Evolutionary conservation across 2,797 vertebrate species (phyloP).

Genomic region (Forpus xanthops): DNA sequence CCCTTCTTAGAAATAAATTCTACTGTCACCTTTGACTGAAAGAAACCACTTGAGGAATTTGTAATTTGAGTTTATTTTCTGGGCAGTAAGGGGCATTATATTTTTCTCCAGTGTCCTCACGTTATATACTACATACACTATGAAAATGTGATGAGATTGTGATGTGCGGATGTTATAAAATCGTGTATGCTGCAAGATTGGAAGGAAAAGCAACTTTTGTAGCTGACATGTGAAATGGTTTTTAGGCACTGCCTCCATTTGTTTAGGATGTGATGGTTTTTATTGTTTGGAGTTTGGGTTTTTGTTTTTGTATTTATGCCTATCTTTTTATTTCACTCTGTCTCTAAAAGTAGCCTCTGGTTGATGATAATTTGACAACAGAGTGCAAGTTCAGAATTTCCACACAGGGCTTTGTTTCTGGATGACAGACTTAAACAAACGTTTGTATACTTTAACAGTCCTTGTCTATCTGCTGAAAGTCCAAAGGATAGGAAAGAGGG

Average conservation of each 20-base stretch:
- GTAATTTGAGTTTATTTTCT: neutral
- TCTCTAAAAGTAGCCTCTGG: neutral
- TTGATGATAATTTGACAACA: neutral
- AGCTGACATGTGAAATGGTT: neutral
- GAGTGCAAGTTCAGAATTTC: neutral
- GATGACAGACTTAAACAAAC: neutral
- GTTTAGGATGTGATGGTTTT: neutral
- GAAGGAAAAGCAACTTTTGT: neutral
- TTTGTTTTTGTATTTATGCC: neutral
- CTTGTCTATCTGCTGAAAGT: neutral
- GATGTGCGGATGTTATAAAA: neutral
- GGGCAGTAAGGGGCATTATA: neutral
- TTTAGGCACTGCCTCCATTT: neutral
- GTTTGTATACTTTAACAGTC: neutral
- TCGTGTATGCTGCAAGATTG: fast-evolving
- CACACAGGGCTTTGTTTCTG: neutral
- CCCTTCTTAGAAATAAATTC: neutral
- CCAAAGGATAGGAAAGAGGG: neutral
- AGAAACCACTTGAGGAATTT: neutral
- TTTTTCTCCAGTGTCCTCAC: neutral
- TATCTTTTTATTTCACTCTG: neutral
- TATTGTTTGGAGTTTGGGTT: neutral
- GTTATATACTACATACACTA: neutral
- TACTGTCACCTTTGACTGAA: neutral
- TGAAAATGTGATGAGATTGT: neutral